Evolutionary conservation across 1,140 invertebrate genomes (phyloP).

Genomic region (Neodiprion fabricii): DNA sequence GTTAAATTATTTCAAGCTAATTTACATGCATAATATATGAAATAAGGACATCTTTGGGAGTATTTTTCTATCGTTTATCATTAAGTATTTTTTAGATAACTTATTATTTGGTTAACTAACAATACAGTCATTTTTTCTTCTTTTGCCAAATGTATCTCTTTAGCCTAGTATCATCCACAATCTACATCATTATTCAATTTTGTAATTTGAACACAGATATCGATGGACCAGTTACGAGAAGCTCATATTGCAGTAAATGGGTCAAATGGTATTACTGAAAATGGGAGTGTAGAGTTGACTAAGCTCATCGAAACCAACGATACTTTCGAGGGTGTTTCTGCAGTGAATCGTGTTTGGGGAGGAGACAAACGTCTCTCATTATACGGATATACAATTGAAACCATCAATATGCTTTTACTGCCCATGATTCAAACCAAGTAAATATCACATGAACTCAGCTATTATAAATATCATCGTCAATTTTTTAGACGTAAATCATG

Average conservation of each 20-base stretch:
- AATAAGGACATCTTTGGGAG: no score
- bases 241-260: conserved; percentile 48
- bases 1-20: not conserved
- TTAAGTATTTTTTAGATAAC: no score
- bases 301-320: conserved; percentile 33
- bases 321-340: conserved; percentile 45
- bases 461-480: conserved; percentile 26
- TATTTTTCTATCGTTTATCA: no score
- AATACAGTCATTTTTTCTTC: not conserved
- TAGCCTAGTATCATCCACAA: not conserved
- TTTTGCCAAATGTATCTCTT: not conserved
- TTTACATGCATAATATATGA: no score
- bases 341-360: conserved; percentile 66
- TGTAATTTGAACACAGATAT: conserved; percentile 63
- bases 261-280: conserved; percentile 51
- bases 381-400: conserved; percentile 95
- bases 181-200: conserved; percentile 1
- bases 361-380: conserved; percentile 87
- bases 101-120: no score
- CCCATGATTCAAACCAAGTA: conserved; percentile 98
- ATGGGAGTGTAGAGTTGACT: conserved; percentile 22
- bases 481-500: conserved; percentile 13
- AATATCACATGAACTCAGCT: conserved; percentile 46
- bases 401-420: conserved; percentile 90
- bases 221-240: conserved; percentile 71